A percentile compares a stretch with the other conserved stretches of the same genome.
Evolutionary conservation across 2,888 invertebrate genomes (phyloP).

Genomic region (Prosopocoilus inquinatus): DNA sequence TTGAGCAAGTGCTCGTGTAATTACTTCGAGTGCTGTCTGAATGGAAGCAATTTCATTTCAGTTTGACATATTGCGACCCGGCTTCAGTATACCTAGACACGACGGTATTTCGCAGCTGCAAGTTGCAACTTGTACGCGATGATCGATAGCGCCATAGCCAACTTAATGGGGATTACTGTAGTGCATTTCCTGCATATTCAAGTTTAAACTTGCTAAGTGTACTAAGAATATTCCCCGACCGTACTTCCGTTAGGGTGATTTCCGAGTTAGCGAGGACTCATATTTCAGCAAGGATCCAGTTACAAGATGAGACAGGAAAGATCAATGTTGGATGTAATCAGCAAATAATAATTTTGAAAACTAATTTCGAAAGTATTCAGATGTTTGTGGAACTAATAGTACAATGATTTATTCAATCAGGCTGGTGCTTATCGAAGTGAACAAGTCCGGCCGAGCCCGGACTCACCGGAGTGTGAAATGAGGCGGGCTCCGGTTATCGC

Average conservation of each 20-base stretch:
- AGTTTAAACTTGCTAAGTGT: no score
- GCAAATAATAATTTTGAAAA: no score
- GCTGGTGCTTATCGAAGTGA: conserved; percentile 38
- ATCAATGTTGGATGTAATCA: no score
- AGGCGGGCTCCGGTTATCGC: conserved; percentile 36
- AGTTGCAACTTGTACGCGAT: background rate
- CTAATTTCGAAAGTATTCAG: conserved; percentile 5
- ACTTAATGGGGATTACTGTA: background rate
- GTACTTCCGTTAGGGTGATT: no score
- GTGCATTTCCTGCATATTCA: no score
- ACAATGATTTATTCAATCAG: conserved; percentile 44
- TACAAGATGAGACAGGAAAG: no score
- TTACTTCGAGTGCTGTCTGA: conserved; percentile 18
- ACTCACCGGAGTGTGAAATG: conserved; percentile 41
- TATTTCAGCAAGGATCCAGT: no score
- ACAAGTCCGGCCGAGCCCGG: conserved; percentile 36
- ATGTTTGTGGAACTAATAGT: conserved; percentile 41
- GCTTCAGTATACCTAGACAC: background rate
- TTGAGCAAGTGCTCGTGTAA: conserved; percentile 18
- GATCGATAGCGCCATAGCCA: background rate
- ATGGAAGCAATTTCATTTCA: conserved; percentile 18
- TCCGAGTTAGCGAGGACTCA: no score
- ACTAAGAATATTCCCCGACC: no score
- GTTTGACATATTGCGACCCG: conserved; percentile 18
- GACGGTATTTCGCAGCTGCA: conserved; percentile 2